A percentile compares a stretch with the other conserved stretches of the same genome.
phyloP scores from a whole-genome alignment of 2,888 invertebrate species.

The Adineta ricciae region DNA sequence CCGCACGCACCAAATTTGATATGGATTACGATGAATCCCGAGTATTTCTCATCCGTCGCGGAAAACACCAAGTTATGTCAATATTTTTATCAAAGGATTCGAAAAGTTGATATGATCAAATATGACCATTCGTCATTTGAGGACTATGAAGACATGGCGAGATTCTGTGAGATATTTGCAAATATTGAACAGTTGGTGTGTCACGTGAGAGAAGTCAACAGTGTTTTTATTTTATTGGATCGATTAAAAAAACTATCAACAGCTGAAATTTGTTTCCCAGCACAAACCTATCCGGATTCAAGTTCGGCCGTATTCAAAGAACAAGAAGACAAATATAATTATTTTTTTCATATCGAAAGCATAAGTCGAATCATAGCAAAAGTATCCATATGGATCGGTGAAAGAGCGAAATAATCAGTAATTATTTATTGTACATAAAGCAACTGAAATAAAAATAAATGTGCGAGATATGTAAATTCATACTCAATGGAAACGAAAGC shows the following conservation, averaged over 20 bases:
- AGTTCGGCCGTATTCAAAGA: not conserved
- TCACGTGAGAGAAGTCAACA: not conserved
- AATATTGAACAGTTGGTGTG: not conserved
- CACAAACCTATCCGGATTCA: not conserved
- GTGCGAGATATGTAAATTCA: too few relatives aligned
- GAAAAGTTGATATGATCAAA: not conserved
- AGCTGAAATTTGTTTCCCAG: not conserved
- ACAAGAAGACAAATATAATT: not conserved
- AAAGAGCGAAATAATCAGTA: too few relatives aligned
- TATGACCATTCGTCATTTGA: not conserved
- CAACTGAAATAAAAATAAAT: too few relatives aligned
- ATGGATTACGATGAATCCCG: not conserved
- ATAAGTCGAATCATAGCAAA: too few relatives aligned
- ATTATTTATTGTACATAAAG: too few relatives aligned
- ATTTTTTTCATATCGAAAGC: not conserved
- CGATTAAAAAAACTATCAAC: not conserved
- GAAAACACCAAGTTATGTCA: not conserved
- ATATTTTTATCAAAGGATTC: not conserved
- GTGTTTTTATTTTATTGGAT: not conserved
- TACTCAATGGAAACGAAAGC: too few relatives aligned
- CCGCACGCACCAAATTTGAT: not conserved
- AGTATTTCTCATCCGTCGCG: not conserved
- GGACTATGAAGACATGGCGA: not conserved
- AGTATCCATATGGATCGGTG: too few relatives aligned
- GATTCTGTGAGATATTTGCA: not conserved